A percentile compares a stretch with the other conserved stretches of the same genome.
Evolutionary conservation across 2,888 invertebrate species (phyloP).

Genomic region (Alitta virens): DNA sequence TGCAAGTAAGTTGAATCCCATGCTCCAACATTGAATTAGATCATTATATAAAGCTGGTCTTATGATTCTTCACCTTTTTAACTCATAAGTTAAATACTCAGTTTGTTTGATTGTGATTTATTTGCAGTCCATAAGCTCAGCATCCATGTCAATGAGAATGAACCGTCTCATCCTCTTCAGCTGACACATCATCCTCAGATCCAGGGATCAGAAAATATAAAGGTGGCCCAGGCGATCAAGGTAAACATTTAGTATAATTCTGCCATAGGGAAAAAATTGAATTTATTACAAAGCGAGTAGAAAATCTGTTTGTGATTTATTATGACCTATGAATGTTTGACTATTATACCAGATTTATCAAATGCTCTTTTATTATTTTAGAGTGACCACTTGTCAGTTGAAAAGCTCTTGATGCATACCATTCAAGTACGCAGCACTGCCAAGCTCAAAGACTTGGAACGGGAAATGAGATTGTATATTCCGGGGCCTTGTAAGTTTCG

Average conservation of each 20-base stretch:
- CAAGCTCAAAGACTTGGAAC: constrained; percentile 64
- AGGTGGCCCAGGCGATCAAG: constrained; percentile 58
- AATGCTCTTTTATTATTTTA: constrained; percentile 61
- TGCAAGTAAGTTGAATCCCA: constrained; percentile 11
- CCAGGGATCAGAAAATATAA: constrained; percentile 53
- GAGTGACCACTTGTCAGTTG: constrained; percentile 91
- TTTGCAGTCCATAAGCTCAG: constrained; percentile 64
- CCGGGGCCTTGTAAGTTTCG: constrained; percentile 69
- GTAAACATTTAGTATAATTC: too few relatives aligned
- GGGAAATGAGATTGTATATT: constrained; percentile 62
- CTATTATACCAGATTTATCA: too few relatives aligned
- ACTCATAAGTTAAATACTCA: too few relatives aligned
- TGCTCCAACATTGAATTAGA: too few relatives aligned
- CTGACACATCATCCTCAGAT: constrained; percentile 60
- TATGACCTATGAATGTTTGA: too few relatives aligned
- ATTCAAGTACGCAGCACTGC: constrained; percentile 81
- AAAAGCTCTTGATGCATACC: constrained; percentile 88
- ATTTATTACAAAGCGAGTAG: too few relatives aligned
- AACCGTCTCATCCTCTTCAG: constrained; percentile 72
- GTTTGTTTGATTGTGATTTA: not conserved
- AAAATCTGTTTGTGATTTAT: too few relatives aligned
- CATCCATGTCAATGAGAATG: constrained; percentile 81
- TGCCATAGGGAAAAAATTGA: too few relatives aligned
- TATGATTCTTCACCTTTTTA: too few relatives aligned
- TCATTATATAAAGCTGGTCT: too few relatives aligned